phyloP scores from a whole-genome alignment of 2,113 vertebrate genomes.

The Rhynchomys soricoides region DNA sequence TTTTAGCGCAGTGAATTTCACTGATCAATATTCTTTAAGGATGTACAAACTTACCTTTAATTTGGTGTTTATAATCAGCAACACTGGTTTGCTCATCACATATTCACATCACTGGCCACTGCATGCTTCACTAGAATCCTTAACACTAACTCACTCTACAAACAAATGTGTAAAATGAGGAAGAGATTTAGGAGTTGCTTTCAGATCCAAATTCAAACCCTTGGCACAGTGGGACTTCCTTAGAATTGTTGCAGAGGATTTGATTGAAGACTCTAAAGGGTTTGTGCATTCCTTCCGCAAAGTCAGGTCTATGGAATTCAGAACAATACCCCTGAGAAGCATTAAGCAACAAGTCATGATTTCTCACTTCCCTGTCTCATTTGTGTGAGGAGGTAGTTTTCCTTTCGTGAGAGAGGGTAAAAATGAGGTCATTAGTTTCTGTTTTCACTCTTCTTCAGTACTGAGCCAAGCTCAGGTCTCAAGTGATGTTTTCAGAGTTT shows the following conservation, averaged over 20 bases:
- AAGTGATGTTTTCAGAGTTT: constrained; percentile 41
- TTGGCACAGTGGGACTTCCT: constrained; percentile 61
- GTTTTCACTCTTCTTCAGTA: constrained; percentile 19
- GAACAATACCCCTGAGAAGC: constrained; percentile 53
- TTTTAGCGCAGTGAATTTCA: not conserved
- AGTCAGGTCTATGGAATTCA: constrained; percentile 53
- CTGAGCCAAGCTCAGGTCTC: not conserved
- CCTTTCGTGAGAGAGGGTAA: constrained; percentile 36
- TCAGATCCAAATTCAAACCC: constrained; percentile 58
- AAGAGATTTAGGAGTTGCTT: constrained; percentile 50
- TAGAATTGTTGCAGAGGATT: not conserved
- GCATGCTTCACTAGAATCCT: not conserved
- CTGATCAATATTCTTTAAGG: constrained; percentile 41
- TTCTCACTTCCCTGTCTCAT: constrained; percentile 69
- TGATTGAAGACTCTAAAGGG: constrained; percentile 59
- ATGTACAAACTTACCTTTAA: constrained; percentile 25
- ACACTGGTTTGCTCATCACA: not conserved
- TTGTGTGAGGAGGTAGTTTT: constrained; percentile 69
- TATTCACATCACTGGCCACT: not conserved
- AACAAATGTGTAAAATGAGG: constrained; percentile 17
- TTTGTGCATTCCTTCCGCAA: constrained; percentile 60
- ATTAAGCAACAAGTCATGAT: constrained; percentile 58
- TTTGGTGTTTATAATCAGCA: constrained; percentile 37
- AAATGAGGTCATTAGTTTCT: constrained; percentile 60
- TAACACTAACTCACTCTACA: not conserved